Base-by-base conservation (phyloP, 2,113 vertebrate genomes). In the Circaetus gallicus region DNA sequence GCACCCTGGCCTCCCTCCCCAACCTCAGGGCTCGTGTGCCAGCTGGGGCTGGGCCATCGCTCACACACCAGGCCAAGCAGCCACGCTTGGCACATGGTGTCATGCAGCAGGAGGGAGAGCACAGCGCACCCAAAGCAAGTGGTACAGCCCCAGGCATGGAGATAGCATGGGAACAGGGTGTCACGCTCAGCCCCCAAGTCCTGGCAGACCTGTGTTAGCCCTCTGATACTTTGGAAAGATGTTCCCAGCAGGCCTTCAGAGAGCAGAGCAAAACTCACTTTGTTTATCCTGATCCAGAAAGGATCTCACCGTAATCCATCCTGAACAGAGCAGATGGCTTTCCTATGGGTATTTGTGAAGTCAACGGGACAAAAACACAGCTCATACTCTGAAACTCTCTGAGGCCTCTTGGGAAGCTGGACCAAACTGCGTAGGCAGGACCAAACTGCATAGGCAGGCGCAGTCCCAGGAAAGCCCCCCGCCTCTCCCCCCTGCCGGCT, bases 41-140 rank as follows among this genome's bases (percentile, higher is more conserved):
- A 50, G 43, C 9, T 7, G 50, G 50, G 69, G 78, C 59, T 34
- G 53, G 34, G 65, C 21, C 55, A 9, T 1, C 0, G 8, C 56
- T 90, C 50, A 5, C 59, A 32, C n/a, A 13, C 2, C 13, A 26
- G 69, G 32, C 36, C 21, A 12, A 21, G 56, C 38, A 72, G 62
- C 38, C 42, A 15, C 0, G 0, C 26, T 13, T 29, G 66, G 83
- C 61, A 72, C 1, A 0, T 2, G 34, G 38, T 4, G 26, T 4
- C 16, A 11, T 0, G 36, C 31, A 28, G 45, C 78, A 38, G n/a
- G 19, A 90, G 38, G 65, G 28, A 59, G 43, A 70, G 38, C 25
- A 11, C 0, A 2, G 42, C 2, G 8, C 43, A 52, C 26, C 43
- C 4, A 2, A 24, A 45, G 61, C 15, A 36, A 0, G 1, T 3